Evolutionary conservation across 2,888 invertebrate genomes (phyloP).

Genomic region (Drepanosiphum platanoidis): DNA sequence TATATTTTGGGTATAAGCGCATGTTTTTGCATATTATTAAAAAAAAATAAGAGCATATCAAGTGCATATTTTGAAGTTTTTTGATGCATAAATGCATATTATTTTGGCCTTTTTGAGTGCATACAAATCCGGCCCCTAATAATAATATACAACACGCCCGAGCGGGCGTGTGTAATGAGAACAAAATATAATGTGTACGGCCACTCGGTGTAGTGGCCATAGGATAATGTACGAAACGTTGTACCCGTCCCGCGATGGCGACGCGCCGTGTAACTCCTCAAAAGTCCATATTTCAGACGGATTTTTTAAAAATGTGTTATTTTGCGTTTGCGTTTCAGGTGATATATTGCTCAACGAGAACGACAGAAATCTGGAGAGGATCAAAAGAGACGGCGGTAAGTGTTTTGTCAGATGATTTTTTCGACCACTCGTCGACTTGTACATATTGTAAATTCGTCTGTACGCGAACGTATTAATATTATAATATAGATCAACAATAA

Average conservation of each 20-base stretch:
- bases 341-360: slow-evolving; percentile 63
- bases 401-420: background rate
- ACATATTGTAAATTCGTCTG: slow-evolving; percentile 30
- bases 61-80: no score
- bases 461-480: no score
- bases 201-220: background rate
- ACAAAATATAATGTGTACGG: background rate
- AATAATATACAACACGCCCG: no score
- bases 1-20: background rate
- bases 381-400: slow-evolving; percentile 63
- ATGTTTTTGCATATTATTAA: no score
- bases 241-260: background rate
- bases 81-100: no score
- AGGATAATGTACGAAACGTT: background rate
- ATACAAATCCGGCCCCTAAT: no score
- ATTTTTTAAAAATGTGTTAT: no score
- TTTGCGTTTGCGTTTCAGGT: slow-evolving; percentile 9
- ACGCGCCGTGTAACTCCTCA: background rate
- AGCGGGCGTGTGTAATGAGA: background rate
- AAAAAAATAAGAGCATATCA: no score
- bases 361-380: slow-evolving; percentile 59
- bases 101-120: no score
- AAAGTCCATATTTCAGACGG: no score
- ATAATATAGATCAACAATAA: slow-evolving; percentile 42
- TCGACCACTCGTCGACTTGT: background rate